Percentiles rank a stretch among this genome's conserved stretches.
These are phyloP conservation scores for Mirza zaza DNA, from an alignment of 2,113 vertebrate species.

Conservation along the genomic window DNA sequence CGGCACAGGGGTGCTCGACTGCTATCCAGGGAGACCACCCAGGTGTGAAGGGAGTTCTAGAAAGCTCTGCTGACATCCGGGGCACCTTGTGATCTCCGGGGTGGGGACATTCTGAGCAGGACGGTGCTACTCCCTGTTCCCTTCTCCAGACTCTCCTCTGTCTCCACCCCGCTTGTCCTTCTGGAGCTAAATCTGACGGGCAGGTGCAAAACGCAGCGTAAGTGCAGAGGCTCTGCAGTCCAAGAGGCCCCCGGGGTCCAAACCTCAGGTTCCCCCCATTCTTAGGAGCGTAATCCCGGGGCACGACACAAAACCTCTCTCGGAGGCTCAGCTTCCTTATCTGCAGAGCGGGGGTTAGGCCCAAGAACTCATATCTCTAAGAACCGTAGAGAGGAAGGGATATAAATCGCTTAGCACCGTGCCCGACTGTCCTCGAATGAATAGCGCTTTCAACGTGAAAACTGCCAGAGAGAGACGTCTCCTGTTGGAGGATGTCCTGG, in stretches of 20 bases:
- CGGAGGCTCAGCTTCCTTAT: neutral
- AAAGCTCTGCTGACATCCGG: neutral
- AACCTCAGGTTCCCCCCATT: neutral
- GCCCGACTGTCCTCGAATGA: neutral
- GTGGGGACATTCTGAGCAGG: neutral
- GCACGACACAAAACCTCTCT: neutral
- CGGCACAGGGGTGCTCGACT: fast-evolving
- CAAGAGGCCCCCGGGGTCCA: neutral
- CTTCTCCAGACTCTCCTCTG: neutral
- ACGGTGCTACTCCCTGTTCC: fast-evolving
- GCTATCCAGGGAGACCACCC: neutral
- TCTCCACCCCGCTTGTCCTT: too few species aligned
- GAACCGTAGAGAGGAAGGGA: neutral
- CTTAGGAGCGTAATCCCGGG: neutral
- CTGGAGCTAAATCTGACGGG: neutral
- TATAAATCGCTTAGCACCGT: too few species aligned
- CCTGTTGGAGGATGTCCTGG: neutral
- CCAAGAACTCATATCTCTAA: neutral
- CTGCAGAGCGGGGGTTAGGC: neutral
- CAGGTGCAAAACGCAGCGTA: neutral
- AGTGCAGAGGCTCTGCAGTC: neutral
- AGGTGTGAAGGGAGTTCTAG: neutral
- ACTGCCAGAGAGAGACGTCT: fast-evolving
- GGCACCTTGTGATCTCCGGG: fast-evolving
- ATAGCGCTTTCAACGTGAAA: neutral